These are phyloP conservation scores for Tiliacea aurago DNA, from an alignment of 2,888 invertebrate genomes.

Conservation along the genomic window DNA sequence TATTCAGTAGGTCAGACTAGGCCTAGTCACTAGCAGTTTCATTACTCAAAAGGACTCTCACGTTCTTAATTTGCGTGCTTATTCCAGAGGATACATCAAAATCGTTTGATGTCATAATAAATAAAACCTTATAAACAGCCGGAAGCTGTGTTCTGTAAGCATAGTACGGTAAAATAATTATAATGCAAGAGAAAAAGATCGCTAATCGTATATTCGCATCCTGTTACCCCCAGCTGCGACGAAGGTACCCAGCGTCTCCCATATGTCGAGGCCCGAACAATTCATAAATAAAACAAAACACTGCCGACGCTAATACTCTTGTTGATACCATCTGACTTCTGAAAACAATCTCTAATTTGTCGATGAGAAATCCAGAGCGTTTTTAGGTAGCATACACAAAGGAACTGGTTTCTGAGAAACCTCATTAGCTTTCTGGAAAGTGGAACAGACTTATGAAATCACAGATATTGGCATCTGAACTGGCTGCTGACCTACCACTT, in stretches of 20 bases:
- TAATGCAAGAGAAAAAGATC: constrained; percentile 50
- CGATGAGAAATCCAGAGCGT: constrained; percentile 16
- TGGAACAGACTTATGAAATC: constrained; percentile 16
- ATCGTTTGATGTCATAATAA: constrained; percentile 1
- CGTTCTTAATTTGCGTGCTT: neutral
- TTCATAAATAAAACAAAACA: constrained; percentile 48
- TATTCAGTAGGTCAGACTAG: constrained; percentile 37
- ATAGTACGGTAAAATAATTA: constrained; percentile 34
- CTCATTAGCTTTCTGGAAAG: neutral
- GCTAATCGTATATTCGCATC: constrained; percentile 59
- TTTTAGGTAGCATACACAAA: constrained; percentile 25
- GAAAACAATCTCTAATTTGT: constrained; percentile 14
- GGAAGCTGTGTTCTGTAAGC: constrained; percentile 45
- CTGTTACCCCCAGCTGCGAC: constrained; percentile 66
- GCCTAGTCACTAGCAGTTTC: constrained; percentile 9
- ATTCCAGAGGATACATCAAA: neutral
- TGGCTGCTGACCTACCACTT: constrained; percentile 5
- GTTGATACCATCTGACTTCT: constrained; percentile 31
- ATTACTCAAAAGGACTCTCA: constrained; percentile 10
- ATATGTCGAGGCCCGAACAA: constrained; percentile 54
- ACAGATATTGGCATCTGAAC: constrained; percentile 22
- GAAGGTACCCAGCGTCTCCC: constrained; percentile 50
- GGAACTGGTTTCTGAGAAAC: constrained; percentile 30
- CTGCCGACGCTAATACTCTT: constrained; percentile 17
- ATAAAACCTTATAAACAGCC: constrained; percentile 26